Evolutionary conservation across 2,113 vertebrate genomes (phyloP), one percentile per base, ranked within the genome.

Genomic region (Microcebus murinus): DNA sequence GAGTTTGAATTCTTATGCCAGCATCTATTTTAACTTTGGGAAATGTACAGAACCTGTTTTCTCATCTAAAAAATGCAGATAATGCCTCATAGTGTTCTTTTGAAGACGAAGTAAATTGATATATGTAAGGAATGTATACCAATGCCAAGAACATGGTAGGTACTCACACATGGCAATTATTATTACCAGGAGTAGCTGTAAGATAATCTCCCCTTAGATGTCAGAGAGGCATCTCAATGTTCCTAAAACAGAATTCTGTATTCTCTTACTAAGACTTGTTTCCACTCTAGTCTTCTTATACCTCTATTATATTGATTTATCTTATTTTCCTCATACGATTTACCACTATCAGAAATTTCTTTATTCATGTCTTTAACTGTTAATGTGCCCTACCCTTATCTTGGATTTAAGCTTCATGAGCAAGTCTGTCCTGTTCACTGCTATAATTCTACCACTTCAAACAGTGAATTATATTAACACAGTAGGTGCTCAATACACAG

Each of bases 1-100:
- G 86, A 91, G 80, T 96, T 97, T 91, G 84, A 98, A 97, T 98
- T 77, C 97, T 97, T 96, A 93, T 86, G 95, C 93, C 94, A 73
- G 89, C 36, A 94, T 34, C 57, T 96, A 94, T 93, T 97, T 74
- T 52, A 96, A 97, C 97, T 97, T 97, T 95, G 96, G 95, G 91
- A 97, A 98, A 96, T 83, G 79, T 88, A 81, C n/a, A 8, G 8
- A 45, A 67, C n/a, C 12, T 68, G 4, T 63, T 39, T 93, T 23
- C 12, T 88, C 68, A 52, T 57, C 80, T 77, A 29, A 31, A 14
- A 83, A 94, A 90, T 31, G 25, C 21, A 25, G 21, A 39, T 73
- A 57, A 87, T 50, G n/a, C 31, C 50, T 82, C 48, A 52, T 5
- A 82, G 29, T 18, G 20, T 31, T 83, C 48, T 93, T 83, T 29